Evolutionary conservation across 2,113 vertebrate genomes (phyloP).

Genomic region (Pardalotus punctatus): DNA sequence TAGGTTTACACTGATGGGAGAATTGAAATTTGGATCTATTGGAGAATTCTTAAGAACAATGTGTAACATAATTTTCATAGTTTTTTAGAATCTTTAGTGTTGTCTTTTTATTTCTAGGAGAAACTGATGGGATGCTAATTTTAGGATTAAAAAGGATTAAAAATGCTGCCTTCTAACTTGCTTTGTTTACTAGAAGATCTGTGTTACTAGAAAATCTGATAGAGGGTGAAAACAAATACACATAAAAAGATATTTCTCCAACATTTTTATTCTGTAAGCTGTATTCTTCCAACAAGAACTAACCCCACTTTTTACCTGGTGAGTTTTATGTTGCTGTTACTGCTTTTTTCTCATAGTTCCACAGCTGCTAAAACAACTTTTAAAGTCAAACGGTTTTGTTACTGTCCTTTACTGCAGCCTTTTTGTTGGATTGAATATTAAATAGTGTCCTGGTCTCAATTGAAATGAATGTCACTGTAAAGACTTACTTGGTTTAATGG

Average conservation of each 20-base stretch:
- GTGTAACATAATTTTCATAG: neutral
- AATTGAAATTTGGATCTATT: neutral
- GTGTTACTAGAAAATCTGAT: neutral
- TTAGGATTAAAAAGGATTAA: neutral
- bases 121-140: neutral
- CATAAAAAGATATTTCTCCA: neutral
- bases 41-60: neutral
- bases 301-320: neutral
- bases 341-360: neutral
- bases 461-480: neutral
- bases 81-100: neutral
- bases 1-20: neutral
- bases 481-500: neutral
- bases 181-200: neutral
- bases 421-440: neutral
- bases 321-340: neutral
- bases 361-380: neutral
- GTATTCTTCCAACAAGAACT: neutral
- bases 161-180: neutral
- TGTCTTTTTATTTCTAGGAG: neutral
- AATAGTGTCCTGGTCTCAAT: neutral
- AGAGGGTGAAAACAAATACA: neutral
- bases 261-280: neutral
- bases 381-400: neutral
- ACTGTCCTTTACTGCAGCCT: neutral